Percentiles rank a stretch among this genome's conserved stretches.
phyloP scores from a whole-genome alignment of 2,888 invertebrate species.

The Subacronicta megacephala region DNA sequence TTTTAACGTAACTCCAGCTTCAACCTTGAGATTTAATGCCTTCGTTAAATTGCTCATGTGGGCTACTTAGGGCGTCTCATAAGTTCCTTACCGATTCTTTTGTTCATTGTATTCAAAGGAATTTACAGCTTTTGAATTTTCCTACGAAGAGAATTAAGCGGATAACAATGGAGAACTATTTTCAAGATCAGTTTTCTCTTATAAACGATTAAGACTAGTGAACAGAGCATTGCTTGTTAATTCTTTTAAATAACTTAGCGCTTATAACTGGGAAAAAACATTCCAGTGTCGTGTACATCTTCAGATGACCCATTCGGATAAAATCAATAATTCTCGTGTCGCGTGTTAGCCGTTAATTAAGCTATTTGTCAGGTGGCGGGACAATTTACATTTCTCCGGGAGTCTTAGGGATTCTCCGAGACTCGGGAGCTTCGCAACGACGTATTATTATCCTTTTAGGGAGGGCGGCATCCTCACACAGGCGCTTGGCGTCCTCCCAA shows the following conservation, averaged over 20 bases:
- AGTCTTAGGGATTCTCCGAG: slow-evolving; percentile 77
- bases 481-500: slow-evolving; percentile 78
- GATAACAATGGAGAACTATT: slow-evolving; percentile 42
- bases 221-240: slow-evolving; percentile 12
- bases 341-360: slow-evolving; percentile 88
- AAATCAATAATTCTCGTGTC: slow-evolving; percentile 80
- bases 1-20: slow-evolving; percentile 77
- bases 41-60: slow-evolving; percentile 83
- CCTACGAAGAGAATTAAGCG: slow-evolving; percentile 49
- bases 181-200: slow-evolving; percentile 36
- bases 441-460: slow-evolving; percentile 90
- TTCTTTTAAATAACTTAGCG: slow-evolving; percentile 37
- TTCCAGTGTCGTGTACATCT: slow-evolving; percentile 43
- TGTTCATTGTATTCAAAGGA: slow-evolving; percentile 76
- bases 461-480: slow-evolving; percentile 85
- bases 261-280: slow-evolving; percentile 49
- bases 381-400: slow-evolving; percentile 87
- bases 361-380: slow-evolving; percentile 87
- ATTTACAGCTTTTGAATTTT: slow-evolving; percentile 56
- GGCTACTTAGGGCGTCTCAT: slow-evolving; percentile 74
- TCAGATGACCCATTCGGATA: slow-evolving; percentile 75
- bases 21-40: slow-evolving; percentile 87
- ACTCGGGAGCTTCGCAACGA: slow-evolving; percentile 81
- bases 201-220: slow-evolving; percentile 3
- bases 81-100: slow-evolving; percentile 72